A percentile compares a stretch with the other conserved stretches of the same genome.
These are phyloP conservation scores for Disparrhopalites patrizii DNA, from an alignment of 2,888 invertebrate species.

Conservation along the genomic window DNA sequence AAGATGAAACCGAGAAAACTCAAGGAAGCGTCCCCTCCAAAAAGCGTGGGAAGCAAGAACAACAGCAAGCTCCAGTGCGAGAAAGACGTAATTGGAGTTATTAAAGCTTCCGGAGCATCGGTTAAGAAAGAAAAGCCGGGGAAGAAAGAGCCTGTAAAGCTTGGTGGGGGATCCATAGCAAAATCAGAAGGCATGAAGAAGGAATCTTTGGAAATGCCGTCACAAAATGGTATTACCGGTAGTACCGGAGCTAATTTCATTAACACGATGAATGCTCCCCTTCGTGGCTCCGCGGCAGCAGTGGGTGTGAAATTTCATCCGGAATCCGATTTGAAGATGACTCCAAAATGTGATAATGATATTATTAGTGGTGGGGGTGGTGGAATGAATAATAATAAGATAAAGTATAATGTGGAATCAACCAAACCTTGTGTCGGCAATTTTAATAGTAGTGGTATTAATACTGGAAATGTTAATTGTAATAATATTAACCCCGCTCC, in stretches of 20 bases:
- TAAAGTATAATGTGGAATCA: too few species aligned
- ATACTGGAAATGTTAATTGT: too few species aligned
- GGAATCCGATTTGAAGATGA: slow-evolving; percentile 8
- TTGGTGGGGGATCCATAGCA: neutral
- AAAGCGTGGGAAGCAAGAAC: neutral
- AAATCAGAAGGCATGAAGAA: neutral
- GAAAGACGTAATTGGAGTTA: neutral
- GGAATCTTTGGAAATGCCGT: neutral
- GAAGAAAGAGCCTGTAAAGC: neutral
- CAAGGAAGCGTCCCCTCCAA: too few species aligned
- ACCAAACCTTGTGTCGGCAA: neutral
- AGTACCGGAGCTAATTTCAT: neutral
- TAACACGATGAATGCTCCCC: too few species aligned
- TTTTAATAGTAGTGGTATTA: neutral
- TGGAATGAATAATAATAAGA: too few species aligned
- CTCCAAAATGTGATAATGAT: slow-evolving; percentile 30
- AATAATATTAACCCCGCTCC: too few species aligned
- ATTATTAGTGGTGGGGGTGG: too few species aligned
- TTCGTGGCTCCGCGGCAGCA: too few species aligned
- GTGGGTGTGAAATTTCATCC: neutral
- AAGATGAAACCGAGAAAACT: too few species aligned
- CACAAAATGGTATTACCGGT: slow-evolving; percentile 1
- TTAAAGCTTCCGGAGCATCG: neutral
- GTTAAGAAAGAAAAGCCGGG: neutral
- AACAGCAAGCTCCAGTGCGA: too few species aligned